Evolutionary conservation across 2,113 vertebrate genomes (phyloP), one percentile per base, ranked within the genome.

Genomic region (Holacanthus passer): DNA sequence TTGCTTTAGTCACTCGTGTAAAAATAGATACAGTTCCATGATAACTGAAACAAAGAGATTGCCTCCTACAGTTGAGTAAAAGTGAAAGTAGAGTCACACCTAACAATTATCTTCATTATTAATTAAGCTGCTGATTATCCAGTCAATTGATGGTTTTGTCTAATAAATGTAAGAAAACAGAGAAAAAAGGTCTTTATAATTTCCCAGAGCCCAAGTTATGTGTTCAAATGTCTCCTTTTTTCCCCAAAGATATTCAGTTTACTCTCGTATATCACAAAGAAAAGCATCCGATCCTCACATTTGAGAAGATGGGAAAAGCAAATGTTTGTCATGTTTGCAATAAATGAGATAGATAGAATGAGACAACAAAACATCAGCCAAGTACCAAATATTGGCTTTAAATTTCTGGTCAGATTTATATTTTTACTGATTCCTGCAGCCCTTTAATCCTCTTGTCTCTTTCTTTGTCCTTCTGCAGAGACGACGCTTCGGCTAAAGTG

Each of bases 401-500:
- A 0, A 12, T n/a, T 12, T 24, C 22, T 35, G 3, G 35, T 35
- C 35, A 35, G 39, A 41, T 9, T 41, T 41, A 10, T 41, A 7
- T 7, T 35, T 35, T n/a, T n/a, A n/a, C n/a, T n/a, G n/a, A n/a
- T n/a, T n/a, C n/a, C n/a, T n/a, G n/a, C n/a, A n/a, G n/a, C n/a
- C 1, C 24, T 62, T 7, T 31, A 27, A 68, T 41, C 6, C 13
- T 62, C 10, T 31, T 1, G 2, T 67, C 56, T 45, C 29, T 14
- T 24, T 41, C 6, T 39, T 3, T 56, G 82, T 29, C 48, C 77
- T 70, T 93, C 94, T 78, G 47, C 92, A 99, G 98, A 94, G 98
- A 99, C 80, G 97, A 99, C 2, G 93, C 95, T 22, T 95, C 96
- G 5, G 90, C 93, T 14, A 98, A 97, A 94, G 93, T 92, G 10